Base-by-base conservation (phyloP, 2,888 invertebrate species). In the Erebia palarica region DNA sequence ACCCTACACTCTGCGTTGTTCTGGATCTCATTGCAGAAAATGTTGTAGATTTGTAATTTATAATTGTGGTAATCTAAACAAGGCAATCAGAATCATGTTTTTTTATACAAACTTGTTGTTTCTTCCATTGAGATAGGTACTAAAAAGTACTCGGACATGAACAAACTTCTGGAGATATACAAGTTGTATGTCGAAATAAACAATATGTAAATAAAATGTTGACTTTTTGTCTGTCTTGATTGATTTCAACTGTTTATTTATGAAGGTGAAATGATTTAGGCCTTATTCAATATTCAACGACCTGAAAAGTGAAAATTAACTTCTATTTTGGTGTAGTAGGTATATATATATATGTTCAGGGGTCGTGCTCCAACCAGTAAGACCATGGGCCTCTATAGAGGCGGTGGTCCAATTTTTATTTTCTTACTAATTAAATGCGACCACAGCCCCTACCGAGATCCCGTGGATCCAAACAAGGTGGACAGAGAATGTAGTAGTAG, bases 81-180 rank as follows among this genome's bases (percentile, higher is more conserved):
- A 86, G 81, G 82, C 85, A 74, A 91, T 84, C 88, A 83, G 86
- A 92, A 92, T 92, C 91, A 91, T 92, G 92, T 92, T 91, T 92
- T n/a, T 92, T 92, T 92, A 83, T 92, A 92, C 88, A 83, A 87
- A 85, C 81, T 84, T 86, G 84, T 83, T 86, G 86, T 91, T 90
- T 90, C 91, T 90, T 90, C 89, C 91, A 86, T 85, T 86, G 87
- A 90, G 90, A 86, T 86, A 83, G 89, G 89, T n/a, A n/a, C n/a
- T n/a, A 83, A 80, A 92, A 92, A 92, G 92, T 85, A 83, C 86
- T 90, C 85, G 82, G 90, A 89, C 91, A 91, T 90, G 92, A 92
- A 92, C 92, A 92, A 92, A 91, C 87, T 70, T 80, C 82, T 84
- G 83, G 77, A 86, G 91, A 91, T 91, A 89, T 91, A 92, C 90